Base-by-base conservation (phyloP, 2,113 vertebrate genomes). In the Vulpes ferrilata region DNA sequence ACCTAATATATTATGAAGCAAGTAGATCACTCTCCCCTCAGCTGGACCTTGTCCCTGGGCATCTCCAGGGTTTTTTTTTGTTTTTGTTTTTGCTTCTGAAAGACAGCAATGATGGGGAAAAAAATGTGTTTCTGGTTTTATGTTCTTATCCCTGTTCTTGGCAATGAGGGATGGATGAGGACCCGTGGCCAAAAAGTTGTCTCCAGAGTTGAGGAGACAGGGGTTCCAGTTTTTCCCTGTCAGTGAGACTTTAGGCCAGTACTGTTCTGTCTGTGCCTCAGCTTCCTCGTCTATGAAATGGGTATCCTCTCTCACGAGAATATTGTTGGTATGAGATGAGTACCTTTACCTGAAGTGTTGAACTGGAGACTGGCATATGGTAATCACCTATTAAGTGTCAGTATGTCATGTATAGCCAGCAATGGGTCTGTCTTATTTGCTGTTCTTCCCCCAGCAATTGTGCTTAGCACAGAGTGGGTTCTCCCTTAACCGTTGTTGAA, bases 41-140 rank as follows among this genome's bases (percentile, higher is more conserved):
- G 80, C 65, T 53, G 11, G 84, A 30, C 76, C 30, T 35, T 53
- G 25, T 35, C 11, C 64, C 82, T 64, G 78, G 43, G 27, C 71
- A 30, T 76, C 51, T 55, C 38, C 48, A 69, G 84, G 57, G 17
- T 43, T 30, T 13, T 35, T 35, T 69, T 20, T 35, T 5, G 22
- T 60, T 62, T 10, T 19, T 59, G 57, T 59, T 85, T 89, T 90
- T 84, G 62, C 23, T 84, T 96, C 74, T 76, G n/a, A 96, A 74
- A 59, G 23, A 4, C 43, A 55, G 9, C 57, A 43, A 48, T 20
- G 12, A 51, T 71, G 55, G 0, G 15, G 25, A 79, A 76, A 76
- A 27, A 38, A 11, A 7, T 35, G 12, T 64, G 35, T 55, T 65
- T 76, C 64, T 43, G 43, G 48, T 35, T 57, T 64, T 57, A 27